Conservation (phyloP, 2,113 vertebrate genomes). For the Manacus vitellinus region DNA sequence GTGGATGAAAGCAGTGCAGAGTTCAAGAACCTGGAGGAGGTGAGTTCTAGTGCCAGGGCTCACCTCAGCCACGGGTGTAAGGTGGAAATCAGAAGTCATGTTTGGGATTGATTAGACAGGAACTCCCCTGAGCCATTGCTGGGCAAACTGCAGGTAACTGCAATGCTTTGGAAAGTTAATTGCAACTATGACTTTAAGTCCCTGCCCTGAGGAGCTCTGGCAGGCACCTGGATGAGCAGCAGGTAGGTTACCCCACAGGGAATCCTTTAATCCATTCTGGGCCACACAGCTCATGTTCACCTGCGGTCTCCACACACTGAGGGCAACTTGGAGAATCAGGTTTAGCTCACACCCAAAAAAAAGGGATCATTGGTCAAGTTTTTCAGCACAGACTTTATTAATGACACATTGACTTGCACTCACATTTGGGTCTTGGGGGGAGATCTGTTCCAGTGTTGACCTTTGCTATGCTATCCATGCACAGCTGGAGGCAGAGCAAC, state of each 20-base stretch:
- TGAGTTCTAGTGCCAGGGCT: constrained; percentile 35
- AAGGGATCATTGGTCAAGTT: background rate
- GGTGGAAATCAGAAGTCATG: background rate
- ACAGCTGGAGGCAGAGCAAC: background rate
- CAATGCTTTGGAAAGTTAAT: background rate
- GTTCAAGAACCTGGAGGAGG: constrained; percentile 81
- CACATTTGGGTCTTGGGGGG: background rate
- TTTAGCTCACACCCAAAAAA: background rate
- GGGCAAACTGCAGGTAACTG: background rate
- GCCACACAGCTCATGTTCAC: background rate
- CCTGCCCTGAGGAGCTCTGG: background rate
- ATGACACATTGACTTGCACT: background rate
- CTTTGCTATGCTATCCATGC: background rate
- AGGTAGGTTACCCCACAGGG: background rate
- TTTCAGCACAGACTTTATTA: background rate
- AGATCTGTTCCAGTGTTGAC: background rate
- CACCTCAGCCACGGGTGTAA: background rate
- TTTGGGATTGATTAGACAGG: background rate
- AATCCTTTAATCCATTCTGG: background rate
- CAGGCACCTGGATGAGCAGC: background rate
- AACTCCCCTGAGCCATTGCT: background rate
- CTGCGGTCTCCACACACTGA: background rate
- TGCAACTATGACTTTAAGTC: background rate
- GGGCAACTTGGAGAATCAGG: background rate
- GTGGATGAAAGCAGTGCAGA: constrained; percentile 63